Base-by-base conservation (phyloP, 2,113 vertebrate species). In the Ascaphus truei region DNA sequence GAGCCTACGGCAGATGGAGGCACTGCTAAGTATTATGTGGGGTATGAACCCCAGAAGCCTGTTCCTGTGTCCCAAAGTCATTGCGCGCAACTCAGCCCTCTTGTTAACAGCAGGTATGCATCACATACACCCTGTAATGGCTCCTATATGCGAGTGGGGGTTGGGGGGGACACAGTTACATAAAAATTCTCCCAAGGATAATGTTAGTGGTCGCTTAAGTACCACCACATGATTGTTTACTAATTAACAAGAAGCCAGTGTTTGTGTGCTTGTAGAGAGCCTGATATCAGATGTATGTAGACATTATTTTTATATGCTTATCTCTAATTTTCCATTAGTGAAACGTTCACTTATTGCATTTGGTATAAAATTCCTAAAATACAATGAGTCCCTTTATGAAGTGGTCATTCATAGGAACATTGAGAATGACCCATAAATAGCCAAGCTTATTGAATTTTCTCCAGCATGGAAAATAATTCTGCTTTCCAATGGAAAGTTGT, bases 401-500 rank as follows among this genome's bases (percentile, higher is more conserved):
- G 16, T 51, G 45, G 67, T 41, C 57, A 69, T 57, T 69, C 57
- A 52, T 52, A 60, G 57, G 57, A 61, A 71, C 58, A 59, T 50
- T 23, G 48, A 59, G 45, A 68, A 34, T 48, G n/a, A 31, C 52
- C 45, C 67, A 61, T 61, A 61, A 71, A 71, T 71, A 69, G 56
- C 50, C 23, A 5, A 22, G 45, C 43, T 71, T 71, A 61, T 71
- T 61, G 47, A 71, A 61, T 52, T 60, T 61, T 71, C 12, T 52
- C 56, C 47, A 71, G 57, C 33, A 71, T 34, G 67, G 67, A 71
- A 71, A 67, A 71, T 61, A 51, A 68, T 61, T 61, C 50, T 41
- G 33, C 45, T 61, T 60, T 71, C 56, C 67, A 71, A 71, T 71
- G 67, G 67, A 71, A 71, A 71, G 61, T 53, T 51, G 34, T 34